Evolutionary conservation across 2,113 vertebrate genomes (phyloP), one percentile per base, ranked within the genome.

Genomic region (Sander lucioperca): DNA sequence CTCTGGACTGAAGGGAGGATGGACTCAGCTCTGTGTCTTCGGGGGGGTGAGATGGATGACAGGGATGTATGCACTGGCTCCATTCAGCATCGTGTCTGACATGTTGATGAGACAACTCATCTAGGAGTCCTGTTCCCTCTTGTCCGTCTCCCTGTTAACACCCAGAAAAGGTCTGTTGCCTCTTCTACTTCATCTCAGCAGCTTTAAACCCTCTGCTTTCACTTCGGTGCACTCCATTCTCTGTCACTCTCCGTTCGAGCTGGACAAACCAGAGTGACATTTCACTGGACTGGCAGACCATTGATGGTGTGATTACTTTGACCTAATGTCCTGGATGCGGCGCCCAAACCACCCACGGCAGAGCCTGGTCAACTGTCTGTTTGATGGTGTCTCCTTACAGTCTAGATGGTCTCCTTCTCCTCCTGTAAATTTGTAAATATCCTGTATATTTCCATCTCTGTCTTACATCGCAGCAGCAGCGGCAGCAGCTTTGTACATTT

Each of bases 341-440:
- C 6, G 1, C n/a, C 30, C n/a, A 59, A 36, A 23, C 56, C 45
- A 13, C 56, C 16, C 23, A 54, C n/a, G 6, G 11, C 64, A 64
- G 2, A 65, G 61, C 50, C 19, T 16, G 76, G 19, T 84, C 59
- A 59, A 21, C 62, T 18, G 11, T 64, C 62, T 18, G 45, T 76
- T 43, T 56, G 36, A 61, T 15, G 66, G 39, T 48, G 76, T 72
- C 81, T 72, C 50, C 61, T 48, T 51, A 10, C 47, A 53, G 83
- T 67, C 66, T 57, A 48, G 50, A 43, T 6, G 5, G 27, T 75
- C 71, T 19, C 59, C 64, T 63, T 45, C 25, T 90, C 75, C n/a
- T 2, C 79, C 70, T 96, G 94, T 95, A 95, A 64, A 95, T 95
- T 89, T 96, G 95, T 96, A 95, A 93, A 95, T 96, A 93, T 72